phyloP scores from a whole-genome alignment of 2,888 invertebrate species.

The Pardosa pseudoannulata region DNA sequence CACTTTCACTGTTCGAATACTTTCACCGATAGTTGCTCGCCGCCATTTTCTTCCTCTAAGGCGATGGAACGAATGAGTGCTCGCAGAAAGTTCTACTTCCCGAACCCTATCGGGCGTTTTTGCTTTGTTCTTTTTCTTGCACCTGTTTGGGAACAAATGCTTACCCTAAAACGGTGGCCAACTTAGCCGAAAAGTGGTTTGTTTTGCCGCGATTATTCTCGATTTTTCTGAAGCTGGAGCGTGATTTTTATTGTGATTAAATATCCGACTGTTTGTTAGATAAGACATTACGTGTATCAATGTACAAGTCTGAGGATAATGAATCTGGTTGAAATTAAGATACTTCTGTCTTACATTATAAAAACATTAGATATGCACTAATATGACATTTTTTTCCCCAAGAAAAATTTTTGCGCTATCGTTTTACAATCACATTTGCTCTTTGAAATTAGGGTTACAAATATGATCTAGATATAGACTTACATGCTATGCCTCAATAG shows the following conservation, averaged over 20 bases:
- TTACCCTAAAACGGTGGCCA: constrained; percentile 4
- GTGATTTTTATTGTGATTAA: neutral
- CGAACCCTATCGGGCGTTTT: constrained; percentile 47
- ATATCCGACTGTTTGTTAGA: neutral
- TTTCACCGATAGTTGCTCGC: neutral
- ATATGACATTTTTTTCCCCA: no score
- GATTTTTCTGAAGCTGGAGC: neutral
- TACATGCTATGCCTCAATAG: no score
- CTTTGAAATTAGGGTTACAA: no score
- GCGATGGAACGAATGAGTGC: constrained; percentile 34
- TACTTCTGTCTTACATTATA: neutral
- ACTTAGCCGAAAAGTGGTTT: constrained; percentile 1
- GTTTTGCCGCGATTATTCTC: neutral
- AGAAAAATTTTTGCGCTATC: no score
- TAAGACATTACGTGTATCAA: neutral
- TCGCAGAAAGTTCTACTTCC: constrained; percentile 51
- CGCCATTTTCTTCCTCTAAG: constrained; percentile 32
- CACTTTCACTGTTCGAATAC: constrained; percentile 24
- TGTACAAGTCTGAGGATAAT: neutral
- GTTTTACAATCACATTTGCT: no score
- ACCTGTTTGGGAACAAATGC: constrained; percentile 3
- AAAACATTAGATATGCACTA: neutral
- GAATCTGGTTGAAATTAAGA: neutral
- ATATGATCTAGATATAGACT: no score
- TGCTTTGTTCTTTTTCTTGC: neutral